Conservation (phyloP, 2,797 vertebrate genomes). For the Peromyscus nudipes region DNA sequence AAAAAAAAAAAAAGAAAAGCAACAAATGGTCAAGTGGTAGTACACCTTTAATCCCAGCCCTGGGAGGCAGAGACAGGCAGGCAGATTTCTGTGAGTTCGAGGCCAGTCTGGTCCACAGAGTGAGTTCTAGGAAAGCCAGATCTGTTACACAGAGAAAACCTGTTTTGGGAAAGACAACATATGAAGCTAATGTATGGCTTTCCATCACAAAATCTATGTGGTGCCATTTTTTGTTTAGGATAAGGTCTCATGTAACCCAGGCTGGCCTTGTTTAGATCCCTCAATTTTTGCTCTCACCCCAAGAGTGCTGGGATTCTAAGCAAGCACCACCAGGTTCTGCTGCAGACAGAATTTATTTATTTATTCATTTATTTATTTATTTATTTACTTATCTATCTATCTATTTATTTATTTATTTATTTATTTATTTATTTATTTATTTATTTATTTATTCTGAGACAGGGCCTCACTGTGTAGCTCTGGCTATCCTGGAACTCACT, state of each 20-base stretch:
- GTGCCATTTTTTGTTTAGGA: not conserved
- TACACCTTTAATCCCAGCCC: no score
- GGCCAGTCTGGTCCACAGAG: no score
- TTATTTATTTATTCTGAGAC: not conserved
- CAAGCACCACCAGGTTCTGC: not conserved
- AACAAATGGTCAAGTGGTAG: not conserved
- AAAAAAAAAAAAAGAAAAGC: no score
- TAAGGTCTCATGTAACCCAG: not conserved
- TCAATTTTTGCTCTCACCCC: not conserved
- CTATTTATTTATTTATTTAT: no score
- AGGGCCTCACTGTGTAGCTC: not conserved
- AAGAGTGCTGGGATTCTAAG: not conserved
- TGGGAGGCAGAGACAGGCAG: no score
- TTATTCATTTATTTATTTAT: no score
- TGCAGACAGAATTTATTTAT: not conserved
- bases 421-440: no score
- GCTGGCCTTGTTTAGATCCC: not conserved
- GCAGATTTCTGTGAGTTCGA: no score
- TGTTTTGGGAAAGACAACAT: not conserved
- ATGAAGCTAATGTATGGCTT: not conserved
- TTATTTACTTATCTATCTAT: no score
- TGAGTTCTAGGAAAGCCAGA: no score
- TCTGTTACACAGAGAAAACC: no score
- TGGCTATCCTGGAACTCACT: not conserved
- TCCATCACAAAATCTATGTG: not conserved